Conservation (phyloP, 2,888 invertebrate species). For the Labia minor region DNA sequence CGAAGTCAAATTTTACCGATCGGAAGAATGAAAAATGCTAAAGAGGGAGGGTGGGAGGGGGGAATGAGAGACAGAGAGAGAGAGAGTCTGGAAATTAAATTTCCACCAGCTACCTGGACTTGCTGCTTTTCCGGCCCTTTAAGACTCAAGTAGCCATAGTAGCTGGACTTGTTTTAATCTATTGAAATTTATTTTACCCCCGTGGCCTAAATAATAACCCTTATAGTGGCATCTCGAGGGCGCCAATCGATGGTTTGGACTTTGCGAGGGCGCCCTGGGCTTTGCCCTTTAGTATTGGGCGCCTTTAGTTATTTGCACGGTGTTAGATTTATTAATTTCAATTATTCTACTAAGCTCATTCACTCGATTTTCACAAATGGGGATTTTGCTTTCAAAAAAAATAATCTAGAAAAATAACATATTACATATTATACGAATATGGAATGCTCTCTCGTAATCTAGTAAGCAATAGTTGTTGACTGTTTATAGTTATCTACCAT, state of each 20-base stretch:
- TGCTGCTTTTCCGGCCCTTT: neutral
- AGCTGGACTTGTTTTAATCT: neutral
- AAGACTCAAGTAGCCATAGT: neutral
- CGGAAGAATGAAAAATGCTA: neutral
- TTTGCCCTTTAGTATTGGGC: neutral
- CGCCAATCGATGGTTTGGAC: neutral
- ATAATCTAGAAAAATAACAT: too few relatives aligned
- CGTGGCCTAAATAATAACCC: neutral
- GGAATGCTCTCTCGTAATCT: too few relatives aligned
- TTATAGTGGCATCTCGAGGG: neutral
- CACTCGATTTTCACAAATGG: too few relatives aligned
- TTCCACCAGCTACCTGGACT: neutral
- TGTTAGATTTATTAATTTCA: too few relatives aligned
- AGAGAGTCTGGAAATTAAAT: neutral
- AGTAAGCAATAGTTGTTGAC: too few relatives aligned
- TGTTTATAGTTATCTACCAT: too few relatives aligned
- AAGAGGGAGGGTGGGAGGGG: too few relatives aligned
- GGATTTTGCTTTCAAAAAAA: too few relatives aligned
- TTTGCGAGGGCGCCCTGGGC: neutral
- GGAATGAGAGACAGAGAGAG: too few relatives aligned
- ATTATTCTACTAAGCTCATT: too few relatives aligned
- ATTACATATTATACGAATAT: too few relatives aligned
- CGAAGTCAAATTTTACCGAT: neutral
- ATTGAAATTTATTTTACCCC: constrained; percentile 4
- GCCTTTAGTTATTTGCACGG: neutral